Percentiles rank a stretch among this genome's conserved stretches.
phyloP scores from a whole-genome alignment of 2,113 vertebrate genomes.

The Ammodytes dubius region DNA sequence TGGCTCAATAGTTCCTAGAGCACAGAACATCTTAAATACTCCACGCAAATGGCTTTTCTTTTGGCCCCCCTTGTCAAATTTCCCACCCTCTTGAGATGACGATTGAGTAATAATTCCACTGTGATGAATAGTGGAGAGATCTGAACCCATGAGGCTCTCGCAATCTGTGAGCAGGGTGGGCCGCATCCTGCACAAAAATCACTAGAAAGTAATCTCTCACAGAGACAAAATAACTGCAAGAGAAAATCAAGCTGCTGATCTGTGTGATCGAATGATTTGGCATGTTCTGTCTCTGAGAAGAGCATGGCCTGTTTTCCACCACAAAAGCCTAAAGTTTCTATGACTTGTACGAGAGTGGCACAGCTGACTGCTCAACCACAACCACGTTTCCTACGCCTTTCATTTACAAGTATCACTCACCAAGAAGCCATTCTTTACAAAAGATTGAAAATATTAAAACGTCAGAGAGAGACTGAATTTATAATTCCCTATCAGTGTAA shows the following conservation, averaged over 20 bases:
- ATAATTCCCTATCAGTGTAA: too few relatives aligned
- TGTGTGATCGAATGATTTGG: conserved; percentile 17
- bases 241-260: background rate
- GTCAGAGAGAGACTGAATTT: too few relatives aligned
- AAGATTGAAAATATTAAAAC: background rate
- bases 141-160: conserved; percentile 21
- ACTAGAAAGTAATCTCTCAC: background rate
- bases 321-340: background rate
- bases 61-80: conserved; percentile 27
- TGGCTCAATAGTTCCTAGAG: conserved; percentile 47
- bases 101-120: conserved; percentile 52
- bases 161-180: conserved; percentile 17
- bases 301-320: conserved; percentile 50
- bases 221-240: background rate
- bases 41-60: background rate
- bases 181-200: background rate
- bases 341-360: too few relatives aligned
- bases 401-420: background rate
- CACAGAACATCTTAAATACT: conserved; percentile 10
- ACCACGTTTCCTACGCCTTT: background rate
- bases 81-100: conserved; percentile 44
- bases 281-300: conserved; percentile 4
- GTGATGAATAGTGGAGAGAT: background rate
- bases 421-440: background rate
- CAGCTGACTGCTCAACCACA: background rate